Conservation (phyloP, 2,888 invertebrate species). For the Drosophila suboccidentalis region DNA sequence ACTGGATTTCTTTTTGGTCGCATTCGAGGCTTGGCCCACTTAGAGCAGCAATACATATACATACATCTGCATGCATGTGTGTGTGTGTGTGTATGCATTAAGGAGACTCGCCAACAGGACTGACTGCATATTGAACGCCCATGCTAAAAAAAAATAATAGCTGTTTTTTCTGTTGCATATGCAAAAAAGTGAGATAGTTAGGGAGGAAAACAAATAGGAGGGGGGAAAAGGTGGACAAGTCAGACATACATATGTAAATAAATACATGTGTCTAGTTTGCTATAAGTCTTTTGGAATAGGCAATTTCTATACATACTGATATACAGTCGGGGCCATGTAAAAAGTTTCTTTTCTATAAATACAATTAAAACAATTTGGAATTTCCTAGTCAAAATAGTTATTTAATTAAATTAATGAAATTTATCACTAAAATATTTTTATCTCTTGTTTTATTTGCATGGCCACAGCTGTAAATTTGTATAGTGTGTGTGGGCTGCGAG, state of each 20-base stretch:
- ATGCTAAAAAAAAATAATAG: slow-evolving; percentile 37
- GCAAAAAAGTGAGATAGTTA: background rate
- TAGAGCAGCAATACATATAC: slow-evolving; percentile 53
- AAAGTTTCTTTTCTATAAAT: background rate
- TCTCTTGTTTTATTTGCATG: background rate
- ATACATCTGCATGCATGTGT: background rate
- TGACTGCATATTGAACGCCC: slow-evolving; percentile 74
- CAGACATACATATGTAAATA: slow-evolving; percentile 22
- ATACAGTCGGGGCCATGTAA: background rate
- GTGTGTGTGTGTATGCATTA: slow-evolving; percentile 17
- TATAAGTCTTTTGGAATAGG: slow-evolving; percentile 14
- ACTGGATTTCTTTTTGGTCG: slow-evolving; percentile 75
- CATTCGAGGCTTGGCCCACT: slow-evolving; percentile 75
- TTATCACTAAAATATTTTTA: background rate
- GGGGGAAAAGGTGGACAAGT: background rate
- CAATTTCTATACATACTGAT: slow-evolving; percentile 6
- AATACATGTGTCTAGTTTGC: slow-evolving; percentile 20
- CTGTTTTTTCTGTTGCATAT: slow-evolving; percentile 42
- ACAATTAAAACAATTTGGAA: background rate
- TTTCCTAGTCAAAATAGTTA: background rate
- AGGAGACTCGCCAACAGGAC: slow-evolving; percentile 76
- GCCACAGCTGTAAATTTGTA: background rate
- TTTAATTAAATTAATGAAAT: background rate
- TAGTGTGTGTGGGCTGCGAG: slow-evolving; percentile 55
- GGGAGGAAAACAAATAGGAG: background rate